These are phyloP conservation scores for Capreolus pygargus DNA, from an alignment of 2,113 vertebrate species.

Conservation along the genomic window DNA sequence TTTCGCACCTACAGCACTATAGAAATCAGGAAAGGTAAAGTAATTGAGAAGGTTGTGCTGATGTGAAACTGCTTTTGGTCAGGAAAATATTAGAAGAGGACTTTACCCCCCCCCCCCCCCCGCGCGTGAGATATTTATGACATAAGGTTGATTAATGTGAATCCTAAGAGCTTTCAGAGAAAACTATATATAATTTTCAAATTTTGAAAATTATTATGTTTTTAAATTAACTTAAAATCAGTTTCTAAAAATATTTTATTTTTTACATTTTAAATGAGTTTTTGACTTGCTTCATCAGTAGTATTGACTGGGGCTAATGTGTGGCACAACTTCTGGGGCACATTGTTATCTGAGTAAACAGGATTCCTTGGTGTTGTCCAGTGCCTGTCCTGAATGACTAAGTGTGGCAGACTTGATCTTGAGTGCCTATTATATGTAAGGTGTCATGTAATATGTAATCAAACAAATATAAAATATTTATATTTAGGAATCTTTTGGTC, in stretches of 20 bases:
- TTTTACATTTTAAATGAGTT: neutral
- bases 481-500: neutral
- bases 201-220: neutral
- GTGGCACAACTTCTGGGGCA: neutral
- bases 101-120: neutral
- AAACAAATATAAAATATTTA: neutral
- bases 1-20: neutral
- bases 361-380: neutral
- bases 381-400: neutral
- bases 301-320: neutral
- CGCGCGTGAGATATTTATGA: neutral
- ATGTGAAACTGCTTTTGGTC: neutral
- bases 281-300: neutral
- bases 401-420: neutral
- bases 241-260: neutral
- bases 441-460: neutral
- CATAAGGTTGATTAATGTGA: neutral
- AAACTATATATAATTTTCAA: neutral
- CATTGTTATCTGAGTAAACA: neutral
- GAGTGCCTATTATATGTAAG: neutral
- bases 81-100: neutral
- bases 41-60: neutral
- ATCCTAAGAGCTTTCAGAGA: neutral
- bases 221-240: neutral
- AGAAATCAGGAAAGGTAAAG: neutral